Conservation (phyloP, 2,113 vertebrate species). For the Mastomys coucha region DNA sequence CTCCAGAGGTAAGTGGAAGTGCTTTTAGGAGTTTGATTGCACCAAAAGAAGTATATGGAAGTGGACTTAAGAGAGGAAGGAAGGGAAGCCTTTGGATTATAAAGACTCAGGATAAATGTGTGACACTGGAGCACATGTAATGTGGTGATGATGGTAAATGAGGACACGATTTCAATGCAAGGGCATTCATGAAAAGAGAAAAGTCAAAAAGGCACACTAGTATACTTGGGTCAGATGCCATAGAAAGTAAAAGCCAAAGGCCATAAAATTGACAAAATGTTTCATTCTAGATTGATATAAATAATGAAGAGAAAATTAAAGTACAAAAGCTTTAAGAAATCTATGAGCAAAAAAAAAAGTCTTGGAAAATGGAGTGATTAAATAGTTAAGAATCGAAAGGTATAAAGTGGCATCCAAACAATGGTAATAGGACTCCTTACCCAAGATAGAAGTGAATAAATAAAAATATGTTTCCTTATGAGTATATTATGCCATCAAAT, state of each 20-base stretch:
- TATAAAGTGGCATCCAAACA: background rate
- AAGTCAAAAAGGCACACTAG: background rate
- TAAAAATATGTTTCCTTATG: background rate
- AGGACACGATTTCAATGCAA: background rate
- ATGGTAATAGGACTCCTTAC: background rate
- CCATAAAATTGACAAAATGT: background rate
- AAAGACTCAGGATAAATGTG: background rate
- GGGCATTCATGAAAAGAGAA: background rate
- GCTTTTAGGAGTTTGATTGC: background rate
- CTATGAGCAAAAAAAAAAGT: background rate
- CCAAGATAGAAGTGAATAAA: background rate
- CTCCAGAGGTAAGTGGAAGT: background rate
- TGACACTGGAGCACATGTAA: background rate
- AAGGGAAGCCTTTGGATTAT: background rate
- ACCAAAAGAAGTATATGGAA: background rate
- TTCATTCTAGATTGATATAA: background rate
- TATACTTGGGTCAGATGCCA: background rate
- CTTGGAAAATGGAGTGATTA: background rate
- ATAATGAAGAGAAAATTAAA: background rate
- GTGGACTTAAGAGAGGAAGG: background rate
- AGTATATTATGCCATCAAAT: background rate
- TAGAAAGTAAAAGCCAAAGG: background rate
- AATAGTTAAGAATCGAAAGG: background rate
- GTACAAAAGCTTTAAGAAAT: background rate
- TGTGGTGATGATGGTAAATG: fast-evolving